Base-by-base conservation (phyloP, 1,140 invertebrate genomes). In the Stratiolaelaps scimitus region DNA sequence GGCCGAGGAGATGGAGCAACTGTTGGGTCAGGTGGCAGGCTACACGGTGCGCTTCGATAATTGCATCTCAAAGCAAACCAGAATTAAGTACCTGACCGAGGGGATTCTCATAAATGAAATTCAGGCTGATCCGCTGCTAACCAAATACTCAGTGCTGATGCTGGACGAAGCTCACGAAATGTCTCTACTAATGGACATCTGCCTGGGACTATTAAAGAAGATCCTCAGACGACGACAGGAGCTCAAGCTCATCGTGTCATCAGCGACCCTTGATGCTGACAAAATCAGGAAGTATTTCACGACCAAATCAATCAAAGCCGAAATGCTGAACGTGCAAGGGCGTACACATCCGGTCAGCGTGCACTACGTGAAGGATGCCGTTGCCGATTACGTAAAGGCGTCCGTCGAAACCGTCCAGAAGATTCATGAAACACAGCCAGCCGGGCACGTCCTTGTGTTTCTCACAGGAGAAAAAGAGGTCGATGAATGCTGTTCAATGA, bases 141-240 rank as follows among this genome's bases (percentile, higher is more conserved):
- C 84, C 69, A 84, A 85, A 68, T 98, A 96, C 74, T 85, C 84
- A 44, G 86, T 90, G 1, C 83, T 98, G 13, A 88, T 98, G 72
- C 75, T 99, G 15, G 95, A 98, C 75, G 95, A 98, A 81, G 92
- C 91, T 0, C 94, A 98, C 72, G 94, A 98, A 76, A 79, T 94
- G 65, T 91, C 86, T 4, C 78, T 94, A 30, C 82, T 94, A 71
- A 93, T 91, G 0, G 95, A 98, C 74, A 89, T 98, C 44, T 78
- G 96, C 6, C 83, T 98, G 80, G 92, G 92, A 4, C 77, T 98
- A 0, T 72, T 98, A 7, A 94, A 96, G 75, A 95, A 96, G 79
- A 89, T 97, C 69, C 74, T 82, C 28, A 76, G 88, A 81, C 94
- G 92, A 82, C 80, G 92, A 17, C 83, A 81, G 71, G 85, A 85